Percentiles rank a stretch among this genome's conserved stretches.
Evolutionary conservation across 2,888 invertebrate genomes (phyloP).

Genomic region (Stenodera caucasica): DNA sequence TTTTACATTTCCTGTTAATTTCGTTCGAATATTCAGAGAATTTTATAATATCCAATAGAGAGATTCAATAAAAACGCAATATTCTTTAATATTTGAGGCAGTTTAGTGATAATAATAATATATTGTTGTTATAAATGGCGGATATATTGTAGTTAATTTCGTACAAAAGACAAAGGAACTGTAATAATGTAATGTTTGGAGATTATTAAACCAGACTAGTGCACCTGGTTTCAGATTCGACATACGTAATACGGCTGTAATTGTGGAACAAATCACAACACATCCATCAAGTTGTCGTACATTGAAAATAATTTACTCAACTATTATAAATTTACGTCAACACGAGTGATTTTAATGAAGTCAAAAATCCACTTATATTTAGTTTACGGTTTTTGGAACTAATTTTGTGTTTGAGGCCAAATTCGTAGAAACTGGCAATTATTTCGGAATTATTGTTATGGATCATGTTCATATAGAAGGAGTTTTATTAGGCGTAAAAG

Average conservation of each 20-base stretch:
- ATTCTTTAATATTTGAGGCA: not conserved
- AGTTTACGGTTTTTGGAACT: not conserved
- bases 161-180: not conserved
- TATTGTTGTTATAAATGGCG: not conserved
- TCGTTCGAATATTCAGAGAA: not conserved
- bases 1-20: not conserved
- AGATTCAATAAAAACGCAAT: not conserved
- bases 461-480: constrained; percentile 18
- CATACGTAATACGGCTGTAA: not conserved
- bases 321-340: no score
- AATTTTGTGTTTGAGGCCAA: no score
- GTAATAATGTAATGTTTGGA: not conserved
- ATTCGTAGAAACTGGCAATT: constrained; percentile 3
- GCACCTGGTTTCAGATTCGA: not conserved
- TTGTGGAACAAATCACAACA: not conserved
- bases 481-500: constrained; percentile 24
- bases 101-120: not conserved
- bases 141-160: not conserved
- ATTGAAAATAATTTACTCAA: no score
- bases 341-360: no score
- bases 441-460: constrained; percentile 13
- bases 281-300: no score
- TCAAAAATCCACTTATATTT: not conserved
- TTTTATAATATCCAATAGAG: not conserved
- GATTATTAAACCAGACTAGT: not conserved